These are phyloP conservation scores for Epiblema foenella DNA, from an alignment of 2,888 invertebrate genomes.

Conservation along the genomic window DNA sequence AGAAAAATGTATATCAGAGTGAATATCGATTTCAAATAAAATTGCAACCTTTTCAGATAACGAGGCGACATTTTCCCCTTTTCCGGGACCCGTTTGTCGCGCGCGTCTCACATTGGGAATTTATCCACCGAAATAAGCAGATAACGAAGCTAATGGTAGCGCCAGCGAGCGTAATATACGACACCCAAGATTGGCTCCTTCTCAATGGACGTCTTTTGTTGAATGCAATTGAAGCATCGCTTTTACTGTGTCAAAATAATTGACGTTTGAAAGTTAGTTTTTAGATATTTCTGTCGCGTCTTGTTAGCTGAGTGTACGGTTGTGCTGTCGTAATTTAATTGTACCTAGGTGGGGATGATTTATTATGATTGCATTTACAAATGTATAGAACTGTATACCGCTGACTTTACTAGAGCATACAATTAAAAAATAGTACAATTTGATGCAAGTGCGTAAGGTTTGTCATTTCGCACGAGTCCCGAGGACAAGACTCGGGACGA, in stretches of 20 bases:
- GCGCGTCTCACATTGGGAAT: slow-evolving; percentile 75
- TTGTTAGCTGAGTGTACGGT: slow-evolving; percentile 10
- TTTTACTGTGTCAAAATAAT: slow-evolving; percentile 48
- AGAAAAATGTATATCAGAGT: slow-evolving; percentile 70
- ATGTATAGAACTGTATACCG: background rate
- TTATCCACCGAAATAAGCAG: slow-evolving; percentile 83
- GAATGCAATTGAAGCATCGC: slow-evolving; percentile 54
- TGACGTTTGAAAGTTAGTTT: slow-evolving; percentile 35
- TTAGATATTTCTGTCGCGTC: slow-evolving; percentile 25
- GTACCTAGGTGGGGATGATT: slow-evolving; percentile 2
- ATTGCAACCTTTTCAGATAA: slow-evolving; percentile 85
- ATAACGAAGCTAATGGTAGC: slow-evolving; percentile 80
- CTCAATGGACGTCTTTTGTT: slow-evolving; percentile 47
- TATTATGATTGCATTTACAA: background rate
- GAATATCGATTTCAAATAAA: slow-evolving; percentile 85
- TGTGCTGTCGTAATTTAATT: background rate
- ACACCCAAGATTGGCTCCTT: slow-evolving; percentile 63
- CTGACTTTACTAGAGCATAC: background rate
- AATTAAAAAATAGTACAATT: too few relatives aligned
- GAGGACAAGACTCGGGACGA: too few relatives aligned
- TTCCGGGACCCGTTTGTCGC: slow-evolving; percentile 74
- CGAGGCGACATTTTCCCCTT: slow-evolving; percentile 83
- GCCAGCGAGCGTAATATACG: slow-evolving; percentile 58
- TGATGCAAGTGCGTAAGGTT: too few relatives aligned
- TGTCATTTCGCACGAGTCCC: too few relatives aligned